Conservation (phyloP, 1,140 invertebrate species). For the Notospermus geniculatus region DNA sequence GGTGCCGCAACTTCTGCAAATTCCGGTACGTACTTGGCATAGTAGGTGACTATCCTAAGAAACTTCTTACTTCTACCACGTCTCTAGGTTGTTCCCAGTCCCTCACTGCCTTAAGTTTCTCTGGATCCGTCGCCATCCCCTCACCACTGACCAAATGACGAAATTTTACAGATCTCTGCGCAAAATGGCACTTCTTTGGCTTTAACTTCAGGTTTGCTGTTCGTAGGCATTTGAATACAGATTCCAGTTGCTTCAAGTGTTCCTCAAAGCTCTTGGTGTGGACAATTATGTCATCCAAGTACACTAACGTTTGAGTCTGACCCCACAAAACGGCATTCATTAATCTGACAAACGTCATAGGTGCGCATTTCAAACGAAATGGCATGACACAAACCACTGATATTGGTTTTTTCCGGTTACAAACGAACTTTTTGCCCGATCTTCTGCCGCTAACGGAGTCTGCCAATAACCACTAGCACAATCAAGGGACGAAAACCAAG, state of each 20-base stretch:
- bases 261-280: too few relatives aligned
- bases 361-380: too few relatives aligned
- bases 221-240: too few relatives aligned
- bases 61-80: conserved; percentile 28
- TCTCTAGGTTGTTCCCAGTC: conserved; percentile 32
- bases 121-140: too few relatives aligned
- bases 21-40: conserved; percentile 27
- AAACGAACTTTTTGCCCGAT: conserved; percentile 30
- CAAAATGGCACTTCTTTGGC: too few relatives aligned
- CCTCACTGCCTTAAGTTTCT: conserved; percentile 34
- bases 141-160: too few relatives aligned
- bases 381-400: conserved; percentile 27
- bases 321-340: too few relatives aligned
- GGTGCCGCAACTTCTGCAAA: conserved; percentile 28
- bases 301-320: conserved; percentile 4
- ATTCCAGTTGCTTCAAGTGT: too few relatives aligned
- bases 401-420: conserved; percentile 22
- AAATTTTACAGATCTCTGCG: too few relatives aligned
- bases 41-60: conserved; percentile 35
- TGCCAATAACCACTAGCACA: conserved; percentile 58
- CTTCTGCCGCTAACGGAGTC: conserved; percentile 36
- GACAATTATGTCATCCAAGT: too few relatives aligned
- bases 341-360: too few relatives aligned
- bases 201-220: too few relatives aligned
- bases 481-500: conserved; percentile 57